Base-by-base conservation (phyloP, 1,140 invertebrate species). In the Lineus longissimus region DNA sequence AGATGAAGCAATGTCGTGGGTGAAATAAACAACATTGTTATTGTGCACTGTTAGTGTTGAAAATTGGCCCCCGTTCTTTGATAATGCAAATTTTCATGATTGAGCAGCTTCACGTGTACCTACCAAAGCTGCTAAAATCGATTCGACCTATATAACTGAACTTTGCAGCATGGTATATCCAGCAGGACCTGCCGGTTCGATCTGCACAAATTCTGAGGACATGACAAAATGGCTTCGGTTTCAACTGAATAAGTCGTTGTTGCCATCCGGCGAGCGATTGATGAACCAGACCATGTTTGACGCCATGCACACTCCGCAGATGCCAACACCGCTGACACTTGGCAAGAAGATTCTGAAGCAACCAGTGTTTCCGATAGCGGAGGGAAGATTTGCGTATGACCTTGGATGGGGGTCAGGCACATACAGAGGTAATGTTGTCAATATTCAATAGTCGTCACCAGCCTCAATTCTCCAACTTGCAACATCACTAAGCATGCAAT, bases 171-270 rank as follows among this genome's bases (percentile, higher is more conserved):
- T 27, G 25, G 47, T 51, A 27, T 51, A 51, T n/a, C 47, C 47
- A 7, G 63, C 69, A 1, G 75, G 74, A 2, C 73, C 78, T 15
- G 73, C 76, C 0, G 77, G 75, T 0, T 73, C 76, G 9, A 73
- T 80, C 2, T 73, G 73, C 55, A 69, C 76, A 7, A 76, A 71
- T n/a, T 64, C 76, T 0, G 54, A 31, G 6, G 78, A 80, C 61
- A 80, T 80, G 77, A 59, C 64, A 4, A 70, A 73, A 25, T 80
- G 78, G 78, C 66, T 80, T 22, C 11, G 58, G 47, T 73, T 75
- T 56, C 68, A 76, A 54, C 66, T 78, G 25, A 55, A 61, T 25
- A 27, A 51, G 25, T 23, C 47, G n/a, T 4, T 23, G 25, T n/a
- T 51, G 4, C 19, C 19, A 7, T 23, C n/a, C n/a, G 47, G 47